Conservation (phyloP, 1,140 invertebrate genomes). For the Heliconius hewitsoni region DNA sequence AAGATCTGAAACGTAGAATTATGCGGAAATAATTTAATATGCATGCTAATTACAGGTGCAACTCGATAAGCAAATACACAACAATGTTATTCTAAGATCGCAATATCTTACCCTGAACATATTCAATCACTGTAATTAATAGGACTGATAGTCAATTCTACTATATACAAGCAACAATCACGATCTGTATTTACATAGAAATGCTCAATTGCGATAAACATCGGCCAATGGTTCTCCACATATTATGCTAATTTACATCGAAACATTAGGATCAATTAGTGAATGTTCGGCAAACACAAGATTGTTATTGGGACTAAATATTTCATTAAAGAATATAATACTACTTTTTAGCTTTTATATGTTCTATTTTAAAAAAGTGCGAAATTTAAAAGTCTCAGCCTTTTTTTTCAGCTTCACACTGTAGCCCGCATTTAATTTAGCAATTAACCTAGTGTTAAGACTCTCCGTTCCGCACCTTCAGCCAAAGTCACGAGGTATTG, state of each 20-base stretch:
- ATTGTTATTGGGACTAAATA: background rate
- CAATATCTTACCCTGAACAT: conserved; percentile 35
- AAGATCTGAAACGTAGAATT: background rate
- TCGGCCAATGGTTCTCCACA: conserved; percentile 42
- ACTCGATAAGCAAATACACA: conserved; percentile 22
- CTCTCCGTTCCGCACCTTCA: too few relatives aligned
- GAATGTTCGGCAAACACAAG: background rate
- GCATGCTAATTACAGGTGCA: conserved; percentile 13
- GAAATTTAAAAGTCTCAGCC: too few relatives aligned
- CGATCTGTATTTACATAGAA: conserved; percentile 51
- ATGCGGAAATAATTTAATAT: conserved; percentile 8
- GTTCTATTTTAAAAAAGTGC: too few relatives aligned
- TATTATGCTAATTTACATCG: conserved; percentile 47
- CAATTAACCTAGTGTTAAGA: too few relatives aligned
- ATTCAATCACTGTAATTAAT: conserved; percentile 47
- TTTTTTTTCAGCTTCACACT: too few relatives aligned
- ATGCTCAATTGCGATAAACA: conserved; percentile 47
- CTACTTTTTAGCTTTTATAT: too few relatives aligned
- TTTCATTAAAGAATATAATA: too few relatives aligned
- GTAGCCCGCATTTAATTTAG: too few relatives aligned
- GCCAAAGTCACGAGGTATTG: too few relatives aligned
- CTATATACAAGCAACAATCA: conserved; percentile 42
- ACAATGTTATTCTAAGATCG: conserved; percentile 25
- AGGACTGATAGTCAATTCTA: conserved; percentile 35
- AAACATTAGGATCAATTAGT: conserved; percentile 38